A percentile compares a stretch with the other conserved stretches of the same genome.
These are phyloP conservation scores for Tiaroga cobitis DNA, from an alignment of 2,797 vertebrate genomes.

Conservation along the genomic window DNA sequence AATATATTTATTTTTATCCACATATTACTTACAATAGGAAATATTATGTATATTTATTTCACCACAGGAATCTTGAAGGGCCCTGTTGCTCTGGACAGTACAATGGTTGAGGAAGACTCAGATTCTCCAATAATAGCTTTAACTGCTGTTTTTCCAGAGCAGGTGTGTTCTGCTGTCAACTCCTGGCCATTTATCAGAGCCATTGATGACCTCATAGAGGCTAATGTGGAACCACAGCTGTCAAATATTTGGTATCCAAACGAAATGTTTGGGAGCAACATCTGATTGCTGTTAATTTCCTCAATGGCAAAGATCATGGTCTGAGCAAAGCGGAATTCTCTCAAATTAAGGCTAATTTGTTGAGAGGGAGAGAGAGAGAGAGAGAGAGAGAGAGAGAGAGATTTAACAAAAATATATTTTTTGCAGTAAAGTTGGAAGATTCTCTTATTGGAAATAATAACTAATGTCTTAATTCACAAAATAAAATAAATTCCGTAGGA, in stretches of 20 bases:
- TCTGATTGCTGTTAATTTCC: constrained; percentile 65
- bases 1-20: background rate
- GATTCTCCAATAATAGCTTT: constrained; percentile 71
- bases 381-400: background rate
- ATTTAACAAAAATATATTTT: background rate
- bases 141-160: constrained; percentile 66
- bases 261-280: constrained; percentile 65
- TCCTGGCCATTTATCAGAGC: constrained; percentile 73
- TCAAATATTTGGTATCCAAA: constrained; percentile 70
- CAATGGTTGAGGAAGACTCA: constrained; percentile 79
- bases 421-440: background rate
- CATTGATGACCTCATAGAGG: constrained; percentile 72
- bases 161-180: constrained; percentile 58
- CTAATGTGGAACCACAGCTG: constrained; percentile 73
- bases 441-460: background rate
- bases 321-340: constrained; percentile 69
- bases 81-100: constrained; percentile 72
- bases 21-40: background rate
- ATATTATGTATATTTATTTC: constrained; percentile 19
- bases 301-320: constrained; percentile 70
- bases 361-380: background rate
- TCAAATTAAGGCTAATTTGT: constrained; percentile 69
- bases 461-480: background rate
- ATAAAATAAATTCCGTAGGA: background rate
- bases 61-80: constrained; percentile 71